phyloP scores from a whole-genome alignment of 2,888 invertebrate genomes.

The Lacanobia oleracea region DNA sequence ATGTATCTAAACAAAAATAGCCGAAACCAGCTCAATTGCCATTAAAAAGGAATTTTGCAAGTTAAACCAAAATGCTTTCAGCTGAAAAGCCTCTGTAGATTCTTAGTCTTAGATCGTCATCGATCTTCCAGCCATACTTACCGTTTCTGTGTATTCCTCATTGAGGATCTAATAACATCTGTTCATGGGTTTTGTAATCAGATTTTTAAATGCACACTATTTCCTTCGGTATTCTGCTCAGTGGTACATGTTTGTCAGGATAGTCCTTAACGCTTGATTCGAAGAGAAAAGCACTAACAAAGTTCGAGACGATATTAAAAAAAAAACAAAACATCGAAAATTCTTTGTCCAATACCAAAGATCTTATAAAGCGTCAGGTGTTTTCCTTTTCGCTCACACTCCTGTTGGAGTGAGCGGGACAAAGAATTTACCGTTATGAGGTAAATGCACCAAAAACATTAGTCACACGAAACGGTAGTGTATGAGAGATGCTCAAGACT shows the following conservation, averaged over 20 bases:
- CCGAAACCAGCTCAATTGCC: no score
- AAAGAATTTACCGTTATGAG: conserved; percentile 58
- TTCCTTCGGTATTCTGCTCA: not conserved
- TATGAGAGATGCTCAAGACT: conserved; percentile 4
- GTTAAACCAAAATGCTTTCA: no score
- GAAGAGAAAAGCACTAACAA: not conserved
- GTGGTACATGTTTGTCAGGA: not conserved
- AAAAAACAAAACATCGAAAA: not conserved
- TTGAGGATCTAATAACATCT: no score
- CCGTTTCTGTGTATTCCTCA: no score
- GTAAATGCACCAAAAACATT: conserved; percentile 58
- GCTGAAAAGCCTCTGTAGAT: no score
- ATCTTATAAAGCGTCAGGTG: not conserved
- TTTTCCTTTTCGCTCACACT: conserved; percentile 33
- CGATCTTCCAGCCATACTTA: no score
- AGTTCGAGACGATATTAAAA: not conserved
- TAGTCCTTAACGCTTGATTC: not conserved
- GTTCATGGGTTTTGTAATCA: no score
- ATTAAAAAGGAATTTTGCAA: no score
- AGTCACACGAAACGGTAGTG: conserved; percentile 39
- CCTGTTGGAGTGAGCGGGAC: conserved; percentile 41
- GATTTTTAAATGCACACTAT: not conserved
- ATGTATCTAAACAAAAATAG: no score
- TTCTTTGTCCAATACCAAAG: conserved; percentile 3
- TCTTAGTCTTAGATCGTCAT: no score